Evolutionary conservation across 2,113 vertebrate genomes (phyloP), one percentile per base, ranked within the genome.

Genomic region (Bos taurus): DNA sequence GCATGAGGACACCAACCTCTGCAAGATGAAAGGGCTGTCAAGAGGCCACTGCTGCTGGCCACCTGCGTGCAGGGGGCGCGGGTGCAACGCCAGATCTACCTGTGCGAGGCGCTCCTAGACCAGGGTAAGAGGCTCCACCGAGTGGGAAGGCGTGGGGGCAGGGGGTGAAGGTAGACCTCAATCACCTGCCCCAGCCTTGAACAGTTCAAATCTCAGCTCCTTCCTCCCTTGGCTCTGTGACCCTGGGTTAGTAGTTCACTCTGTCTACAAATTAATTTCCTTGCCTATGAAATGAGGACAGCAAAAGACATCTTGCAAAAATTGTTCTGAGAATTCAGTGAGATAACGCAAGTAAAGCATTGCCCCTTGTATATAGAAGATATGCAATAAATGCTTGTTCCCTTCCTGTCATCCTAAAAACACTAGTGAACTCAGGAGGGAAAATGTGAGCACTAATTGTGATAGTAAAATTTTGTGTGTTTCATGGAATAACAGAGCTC

Each of bases 101-200:
- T 99, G 87, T 98, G 99, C 89, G 99, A 99, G 95, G 99, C 99
- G 95, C 99, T 99, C 98, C 99, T 99, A 97, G 99, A 99, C 92
- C 99, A 98, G 50, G 99, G 99, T 99, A 99, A 99, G 99, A 5
- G 6, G 33, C 36, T 10, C 2, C 10, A 50, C 16, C 4, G 9
- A 4, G 10, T 13, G 30, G 15, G 10, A 21, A 40, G 8, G 17
- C 6, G 10, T 60, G 3, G 16, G 50, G 14, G 15, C 50, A 23
- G 2, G 30, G n/a, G 28, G 19, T 0, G 0, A n/a, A 52, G 50
- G 50, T 54, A 30, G 64, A 46, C 21, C n/a, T 80, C 64, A 40
- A 4, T 30, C 83, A 77, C 56, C 60, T 77, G 36, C 16, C 43
- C 17, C 15, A 57, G 13, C 1, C 1, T 13, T 87, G 36, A 8